Evolutionary conservation across 1,140 invertebrate genomes (phyloP).

Genomic region (Zaprionus capensis): DNA sequence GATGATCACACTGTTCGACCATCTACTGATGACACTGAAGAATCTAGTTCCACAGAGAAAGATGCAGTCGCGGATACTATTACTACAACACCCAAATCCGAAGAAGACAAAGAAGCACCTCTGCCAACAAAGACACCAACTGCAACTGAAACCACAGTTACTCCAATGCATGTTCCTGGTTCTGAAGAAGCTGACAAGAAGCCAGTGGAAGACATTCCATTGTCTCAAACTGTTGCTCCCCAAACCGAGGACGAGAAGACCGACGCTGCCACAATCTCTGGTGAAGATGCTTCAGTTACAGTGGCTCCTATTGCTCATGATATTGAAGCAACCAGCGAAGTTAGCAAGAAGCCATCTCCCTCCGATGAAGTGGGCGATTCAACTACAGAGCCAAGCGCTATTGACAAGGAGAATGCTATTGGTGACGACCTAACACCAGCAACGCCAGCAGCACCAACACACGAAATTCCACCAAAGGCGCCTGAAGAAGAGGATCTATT

Average conservation of each 20-base stretch:
- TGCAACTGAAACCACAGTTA: conserved; percentile 44
- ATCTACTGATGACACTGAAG: conserved; percentile 22
- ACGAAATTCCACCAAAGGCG: conserved; percentile 37
- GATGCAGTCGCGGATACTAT: conserved; percentile 22
- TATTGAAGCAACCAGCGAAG: conserved; percentile 49
- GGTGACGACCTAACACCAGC: conserved; percentile 53
- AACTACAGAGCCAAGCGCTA: conserved; percentile 28
- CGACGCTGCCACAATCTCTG: conserved; percentile 44
- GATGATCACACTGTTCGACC: conserved; percentile 42
- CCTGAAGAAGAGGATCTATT: conserved; percentile 44
- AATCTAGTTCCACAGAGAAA: conserved; percentile 4
- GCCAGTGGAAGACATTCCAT: conserved; percentile 54
- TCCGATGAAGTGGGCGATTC: conserved; percentile 51
- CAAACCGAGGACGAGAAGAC: conserved; percentile 30
- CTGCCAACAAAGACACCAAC: conserved; percentile 20
- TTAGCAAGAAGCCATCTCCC: conserved; percentile 41
- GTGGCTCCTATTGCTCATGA: conserved; percentile 53
- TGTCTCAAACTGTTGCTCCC: conserved; percentile 61
- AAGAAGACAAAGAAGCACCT: conserved; percentile 40
- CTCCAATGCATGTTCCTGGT: conserved; percentile 43
- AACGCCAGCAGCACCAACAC: conserved; percentile 24
- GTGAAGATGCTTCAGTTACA: conserved; percentile 39
- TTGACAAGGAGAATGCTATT: conserved; percentile 29
- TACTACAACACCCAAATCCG: conserved; percentile 35
- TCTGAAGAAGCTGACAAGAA: conserved; percentile 58